phyloP scores from a whole-genome alignment of 2,797 vertebrate genomes.

The Parauchenoglanis ngamensis region DNA sequence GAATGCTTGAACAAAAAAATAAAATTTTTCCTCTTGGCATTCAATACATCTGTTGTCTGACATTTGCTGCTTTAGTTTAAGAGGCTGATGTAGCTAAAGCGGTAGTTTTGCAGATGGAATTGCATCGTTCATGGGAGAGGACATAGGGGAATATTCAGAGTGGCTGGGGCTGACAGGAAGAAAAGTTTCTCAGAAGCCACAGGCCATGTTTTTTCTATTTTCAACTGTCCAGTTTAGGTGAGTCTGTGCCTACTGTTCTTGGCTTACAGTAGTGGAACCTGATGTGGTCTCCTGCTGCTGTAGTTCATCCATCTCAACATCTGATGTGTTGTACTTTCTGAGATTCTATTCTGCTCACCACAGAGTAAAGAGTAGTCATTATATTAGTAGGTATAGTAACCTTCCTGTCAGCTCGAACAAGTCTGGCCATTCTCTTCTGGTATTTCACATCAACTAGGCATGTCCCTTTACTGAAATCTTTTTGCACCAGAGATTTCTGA shows the following conservation, averaged over 20 bases:
- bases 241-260: not conserved
- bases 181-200: not conserved
- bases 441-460: not conserved
- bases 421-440: not conserved
- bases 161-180: not conserved
- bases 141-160: not conserved
- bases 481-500: not conserved
- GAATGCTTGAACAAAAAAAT: not conserved
- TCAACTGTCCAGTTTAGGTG: not conserved
- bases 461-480: not conserved
- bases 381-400: no score
- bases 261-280: not conserved
- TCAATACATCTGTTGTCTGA: not conserved
- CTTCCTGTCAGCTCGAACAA: not conserved
- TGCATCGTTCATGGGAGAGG: not conserved
- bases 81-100: not conserved
- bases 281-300: not conserved
- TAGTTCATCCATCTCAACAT: no score
- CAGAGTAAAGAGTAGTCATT: not conserved
- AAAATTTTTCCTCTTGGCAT: not conserved
- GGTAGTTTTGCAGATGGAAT: not conserved
- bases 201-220: not conserved
- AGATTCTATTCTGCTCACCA: not conserved
- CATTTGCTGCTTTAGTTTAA: not conserved
- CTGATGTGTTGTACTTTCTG: not conserved